Conservation (phyloP, 2,113 vertebrate genomes). For the Pluvianellus socialis region DNA sequence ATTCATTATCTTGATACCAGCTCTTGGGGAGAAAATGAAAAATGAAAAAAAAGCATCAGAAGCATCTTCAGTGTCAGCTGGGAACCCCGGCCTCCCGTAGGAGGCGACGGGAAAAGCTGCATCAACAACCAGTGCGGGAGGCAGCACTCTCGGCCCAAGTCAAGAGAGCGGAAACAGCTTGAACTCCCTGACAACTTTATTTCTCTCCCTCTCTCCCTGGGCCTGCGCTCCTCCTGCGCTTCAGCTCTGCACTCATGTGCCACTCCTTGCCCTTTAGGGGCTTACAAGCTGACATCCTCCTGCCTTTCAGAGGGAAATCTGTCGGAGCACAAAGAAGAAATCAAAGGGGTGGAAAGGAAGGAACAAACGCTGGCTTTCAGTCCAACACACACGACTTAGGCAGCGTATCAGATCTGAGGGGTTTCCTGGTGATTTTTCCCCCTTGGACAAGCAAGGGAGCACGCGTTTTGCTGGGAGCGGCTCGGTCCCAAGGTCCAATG, state of each 20-base stretch:
- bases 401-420: neutral
- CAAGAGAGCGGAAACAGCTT: neutral
- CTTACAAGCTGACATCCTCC: neutral
- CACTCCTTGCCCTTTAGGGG: neutral
- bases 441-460: neutral
- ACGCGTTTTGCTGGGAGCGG: neutral
- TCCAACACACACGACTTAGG: neutral
- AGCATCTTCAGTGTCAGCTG: neutral
- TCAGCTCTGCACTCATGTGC: neutral
- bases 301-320: neutral
- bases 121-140: neutral
- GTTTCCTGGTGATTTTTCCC: neutral
- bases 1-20: neutral
- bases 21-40: neutral
- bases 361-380: neutral
- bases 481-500: neutral
- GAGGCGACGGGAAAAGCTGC: neutral
- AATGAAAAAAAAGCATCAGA: neutral
- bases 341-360: neutral
- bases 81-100: neutral
- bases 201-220: neutral
- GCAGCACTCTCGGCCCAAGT: neutral
- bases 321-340: neutral
- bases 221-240: neutral
- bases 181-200: neutral